Evolutionary conservation across 2,888 invertebrate genomes (phyloP).

Genomic region (Caenorhabditis virilis): DNA sequence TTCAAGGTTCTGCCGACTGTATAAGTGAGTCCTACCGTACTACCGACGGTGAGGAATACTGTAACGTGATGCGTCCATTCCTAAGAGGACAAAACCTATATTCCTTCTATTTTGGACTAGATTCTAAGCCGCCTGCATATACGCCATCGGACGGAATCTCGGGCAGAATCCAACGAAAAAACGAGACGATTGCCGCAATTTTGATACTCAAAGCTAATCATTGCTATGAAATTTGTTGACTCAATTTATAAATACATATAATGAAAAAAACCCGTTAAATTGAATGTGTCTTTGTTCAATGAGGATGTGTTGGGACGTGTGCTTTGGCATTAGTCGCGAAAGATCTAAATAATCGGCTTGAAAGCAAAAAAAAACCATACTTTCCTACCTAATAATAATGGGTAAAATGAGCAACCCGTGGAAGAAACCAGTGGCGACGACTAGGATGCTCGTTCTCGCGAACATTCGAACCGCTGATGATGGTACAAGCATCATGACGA

Average conservation of each 20-base stretch:
- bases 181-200: conserved; percentile 42
- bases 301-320: conserved; percentile 35
- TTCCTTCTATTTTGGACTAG: conserved; percentile 42
- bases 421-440: conserved; percentile 66
- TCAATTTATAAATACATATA: not conserved
- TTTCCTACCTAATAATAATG: conserved; percentile 59
- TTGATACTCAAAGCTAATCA: conserved; percentile 46
- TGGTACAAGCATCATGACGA: conserved; percentile 64
- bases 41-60: conserved; percentile 57
- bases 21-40: conserved; percentile 36
- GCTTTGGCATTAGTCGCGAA: conserved; percentile 41
- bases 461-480: conserved; percentile 68
- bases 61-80: conserved; percentile 53
- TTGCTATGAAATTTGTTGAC: conserved; percentile 49
- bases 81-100: conserved; percentile 41
- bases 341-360: conserved; percentile 9
- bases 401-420: conserved; percentile 67
- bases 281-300: conserved; percentile 3
- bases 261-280: not conserved
- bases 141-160: conserved; percentile 10
- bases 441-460: conserved; percentile 64
- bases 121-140: conserved; percentile 11
- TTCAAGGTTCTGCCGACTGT: conserved; percentile 50
- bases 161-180: conserved; percentile 33
- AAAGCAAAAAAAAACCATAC: no score